Evolutionary conservation across 2,888 invertebrate genomes (phyloP), one percentile per base, ranked within the genome.

Genomic region (Parascotia fuliginaria): DNA sequence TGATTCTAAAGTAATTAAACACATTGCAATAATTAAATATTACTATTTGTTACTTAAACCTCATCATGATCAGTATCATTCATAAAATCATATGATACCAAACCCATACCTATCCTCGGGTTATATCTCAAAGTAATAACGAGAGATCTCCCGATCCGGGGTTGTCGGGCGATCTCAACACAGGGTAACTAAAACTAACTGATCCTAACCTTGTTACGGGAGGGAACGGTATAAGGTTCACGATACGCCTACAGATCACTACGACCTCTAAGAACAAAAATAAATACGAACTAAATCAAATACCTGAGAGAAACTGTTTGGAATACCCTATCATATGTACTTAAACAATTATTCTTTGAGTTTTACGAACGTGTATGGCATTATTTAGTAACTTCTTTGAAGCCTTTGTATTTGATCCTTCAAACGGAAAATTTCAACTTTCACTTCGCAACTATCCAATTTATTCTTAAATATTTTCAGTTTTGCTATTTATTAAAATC

Each of bases 211-310:
- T 65, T 53, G 69, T 79, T 77, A 75, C 64, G 37, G 34, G 49
- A 60, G 44, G 53, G 50, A 64, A 54, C 70, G 60, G 60, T 62
- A 53, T 55, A 70, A 60, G 48, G 61, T 65, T 48, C 53, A 41
- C 56, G 64, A 60, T 63, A 60, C 65, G 48, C 55, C 49, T 42
- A 52, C 43, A 47, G 38, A 55, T 54, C 49, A 57, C 57, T 36
- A 55, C 33, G 36, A 58, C 50, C 52, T 59, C 22, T 51, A 54
- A 60, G 60, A 48, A 53, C 45, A 41, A 62, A 62, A 59, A 63
- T 63, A 65, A 66, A 68, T 64, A 67, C 67, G 65, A 66, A 65
- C 64, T 67, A 68, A 81, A 81, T 80, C 76, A 75, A 76, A 81
- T 79, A 71, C 63, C 59, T 54, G 58, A 56, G 60, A 60, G 59